These are phyloP conservation scores for Lacerta bilineata DNA, from an alignment of 2,797 vertebrate species.

Conservation along the genomic window DNA sequence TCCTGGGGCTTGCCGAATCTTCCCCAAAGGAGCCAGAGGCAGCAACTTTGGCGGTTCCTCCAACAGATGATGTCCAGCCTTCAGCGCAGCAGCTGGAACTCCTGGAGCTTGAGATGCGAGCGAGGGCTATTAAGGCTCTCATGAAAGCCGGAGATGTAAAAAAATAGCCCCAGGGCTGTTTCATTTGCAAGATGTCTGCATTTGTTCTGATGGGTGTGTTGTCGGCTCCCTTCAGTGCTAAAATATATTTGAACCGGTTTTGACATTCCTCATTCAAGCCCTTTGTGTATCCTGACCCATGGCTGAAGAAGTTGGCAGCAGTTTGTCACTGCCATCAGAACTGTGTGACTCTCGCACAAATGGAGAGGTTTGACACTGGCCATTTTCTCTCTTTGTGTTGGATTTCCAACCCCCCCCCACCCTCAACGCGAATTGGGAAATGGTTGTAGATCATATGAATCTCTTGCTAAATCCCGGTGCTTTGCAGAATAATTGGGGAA, in stretches of 20 bases:
- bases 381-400: constrained; percentile 42
- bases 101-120: constrained; percentile 97
- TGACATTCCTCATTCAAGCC: constrained; percentile 68
- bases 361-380: constrained; percentile 44
- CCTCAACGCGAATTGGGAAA: constrained; percentile 44
- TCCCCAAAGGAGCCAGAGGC: constrained; percentile 73
- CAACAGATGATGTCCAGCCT: constrained; percentile 82
- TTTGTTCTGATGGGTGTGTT: constrained; percentile 64
- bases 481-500: constrained; percentile 58
- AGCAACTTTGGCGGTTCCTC: constrained; percentile 64
- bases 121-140: constrained; percentile 95
- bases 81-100: constrained; percentile 96
- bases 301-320: constrained; percentile 36
- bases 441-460: constrained; percentile 6
- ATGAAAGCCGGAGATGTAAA: constrained; percentile 95
- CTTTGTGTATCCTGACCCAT: constrained; percentile 54
- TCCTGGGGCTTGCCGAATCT: constrained; percentile 85
- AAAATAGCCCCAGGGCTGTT: constrained; percentile 74
- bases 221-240: constrained; percentile 64
- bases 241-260: constrained; percentile 58
- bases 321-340: constrained; percentile 53
- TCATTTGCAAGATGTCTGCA: constrained; percentile 49
- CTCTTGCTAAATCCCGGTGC: constrained; percentile 56
- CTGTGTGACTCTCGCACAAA: constrained; percentile 42
- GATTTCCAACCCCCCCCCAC: not conserved